Evolutionary conservation across 2,888 invertebrate genomes (phyloP).

Genomic region (Sarcophaga carnaria): DNA sequence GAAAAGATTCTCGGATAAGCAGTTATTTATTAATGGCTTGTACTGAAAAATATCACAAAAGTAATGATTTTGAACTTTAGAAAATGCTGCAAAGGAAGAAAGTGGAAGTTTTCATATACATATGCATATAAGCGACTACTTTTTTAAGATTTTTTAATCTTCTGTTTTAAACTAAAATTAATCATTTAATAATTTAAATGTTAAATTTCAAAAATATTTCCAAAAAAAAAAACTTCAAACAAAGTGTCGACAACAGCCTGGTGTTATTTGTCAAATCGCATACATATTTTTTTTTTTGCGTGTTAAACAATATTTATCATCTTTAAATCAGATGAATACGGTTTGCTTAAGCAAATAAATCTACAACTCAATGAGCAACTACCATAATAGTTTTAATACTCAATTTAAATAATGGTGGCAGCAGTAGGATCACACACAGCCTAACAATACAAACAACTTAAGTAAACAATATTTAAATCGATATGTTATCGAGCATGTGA

Average conservation of each 20-base stretch:
- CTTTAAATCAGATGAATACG: neutral
- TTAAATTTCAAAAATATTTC: neutral
- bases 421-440: neutral
- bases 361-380: neutral
- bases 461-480: neutral
- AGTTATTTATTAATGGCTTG: neutral
- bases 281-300: neutral
- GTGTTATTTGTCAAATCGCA: neutral
- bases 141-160: neutral
- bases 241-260: neutral
- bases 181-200: constrained; percentile 9
- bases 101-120: no score
- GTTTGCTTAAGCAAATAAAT: neutral
- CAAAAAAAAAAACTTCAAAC: neutral
- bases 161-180: neutral
- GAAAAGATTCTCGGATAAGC: no score
- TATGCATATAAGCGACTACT: no score
- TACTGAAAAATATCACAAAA: neutral
- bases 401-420: neutral
- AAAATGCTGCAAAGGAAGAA: no score
- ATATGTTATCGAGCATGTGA: neutral
- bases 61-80: neutral
- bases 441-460: neutral
- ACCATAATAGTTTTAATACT: neutral
- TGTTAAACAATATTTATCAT: neutral